Percentiles rank a stretch among this genome's conserved stretches.
Conservation (phyloP, 2,888 invertebrate genomes). For the Mythimna lalbum region DNA sequence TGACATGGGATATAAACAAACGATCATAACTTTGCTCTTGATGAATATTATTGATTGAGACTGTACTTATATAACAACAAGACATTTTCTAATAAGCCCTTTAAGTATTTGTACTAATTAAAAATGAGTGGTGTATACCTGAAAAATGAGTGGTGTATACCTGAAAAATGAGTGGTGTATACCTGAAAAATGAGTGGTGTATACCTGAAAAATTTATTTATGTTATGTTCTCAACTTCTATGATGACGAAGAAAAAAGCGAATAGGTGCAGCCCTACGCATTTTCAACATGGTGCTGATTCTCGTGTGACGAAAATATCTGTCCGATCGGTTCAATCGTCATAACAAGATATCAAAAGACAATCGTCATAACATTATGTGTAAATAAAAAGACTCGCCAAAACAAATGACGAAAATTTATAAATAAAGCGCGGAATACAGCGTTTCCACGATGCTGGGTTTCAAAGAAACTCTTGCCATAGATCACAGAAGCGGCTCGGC, state of each 20-base stretch:
- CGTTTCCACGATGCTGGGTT: conserved; percentile 60
- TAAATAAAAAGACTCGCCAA: conserved; percentile 45
- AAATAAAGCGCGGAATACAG: conserved; percentile 51
- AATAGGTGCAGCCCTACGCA: neutral
- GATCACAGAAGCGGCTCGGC: neutral
- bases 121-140: no score
- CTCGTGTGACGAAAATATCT: conserved; percentile 6
- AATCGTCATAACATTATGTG: conserved; percentile 35
- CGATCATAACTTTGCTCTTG: no score
- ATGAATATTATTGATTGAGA: no score
- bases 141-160: no score
- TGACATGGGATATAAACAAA: no score
- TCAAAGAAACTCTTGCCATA: conserved; percentile 36
- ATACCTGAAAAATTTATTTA: neutral
- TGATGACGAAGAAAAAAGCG: neutral
- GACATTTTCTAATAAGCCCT: no score
- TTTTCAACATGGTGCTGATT: neutral
- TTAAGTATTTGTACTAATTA: no score
- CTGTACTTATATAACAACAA: no score
- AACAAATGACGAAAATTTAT: conserved; percentile 61
- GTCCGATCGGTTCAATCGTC: neutral
- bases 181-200: no score
- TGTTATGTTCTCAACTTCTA: neutral
- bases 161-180: no score
- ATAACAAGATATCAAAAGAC: conserved; percentile 38